Base-by-base conservation (phyloP, 2,888 invertebrate genomes). In the Phengaris alcon region DNA sequence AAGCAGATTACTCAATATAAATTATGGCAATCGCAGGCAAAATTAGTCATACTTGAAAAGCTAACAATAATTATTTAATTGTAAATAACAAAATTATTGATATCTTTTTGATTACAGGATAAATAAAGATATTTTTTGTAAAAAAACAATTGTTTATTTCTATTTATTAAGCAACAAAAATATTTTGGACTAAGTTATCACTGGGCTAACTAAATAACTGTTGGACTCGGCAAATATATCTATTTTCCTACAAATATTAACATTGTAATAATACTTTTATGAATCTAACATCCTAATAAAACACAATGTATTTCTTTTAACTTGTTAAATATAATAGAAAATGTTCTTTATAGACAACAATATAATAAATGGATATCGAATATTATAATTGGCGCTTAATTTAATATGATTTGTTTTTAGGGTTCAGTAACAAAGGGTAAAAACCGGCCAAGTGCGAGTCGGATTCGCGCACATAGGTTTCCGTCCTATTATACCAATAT, bases 91-190 rank as follows among this genome's bases (percentile, higher is more conserved):
- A 64, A 74, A 64, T 68, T 54, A 68, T 48, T 35, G 76, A 59
- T 74, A 74, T 70, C 74, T 76, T 74, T 76, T 76, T 74, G 55
- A 76, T 69, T 57, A 55, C 10, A 52, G 35, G 51, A 51, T 5
- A 48, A 70, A 52, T 70, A 70, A 70, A 70, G 48, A 52, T 70
- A 22, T 48, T 70, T 70, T 70, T 22, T 70, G 8, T 51, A 10
- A 52, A 70, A 70, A 64, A 64, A 64, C 64, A 64, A 70, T 48
- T 46, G n/a, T 70, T 70, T 70, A 70, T 70, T 70, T 70, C 15
- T 52, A 70, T 69, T 70, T 51, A 70, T 52, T 70, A 70, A 15
- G 6, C 70, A 70, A 70, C 70, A 70, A 70, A 52, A 70, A 51
- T 15, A 22, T 51, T 69, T 48, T 51, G 52, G 51, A 22, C 15